Conservation (phyloP, 30 jellyfish, hydroid and myxozoan species). For the Phacellophora camtschatica region DNA sequence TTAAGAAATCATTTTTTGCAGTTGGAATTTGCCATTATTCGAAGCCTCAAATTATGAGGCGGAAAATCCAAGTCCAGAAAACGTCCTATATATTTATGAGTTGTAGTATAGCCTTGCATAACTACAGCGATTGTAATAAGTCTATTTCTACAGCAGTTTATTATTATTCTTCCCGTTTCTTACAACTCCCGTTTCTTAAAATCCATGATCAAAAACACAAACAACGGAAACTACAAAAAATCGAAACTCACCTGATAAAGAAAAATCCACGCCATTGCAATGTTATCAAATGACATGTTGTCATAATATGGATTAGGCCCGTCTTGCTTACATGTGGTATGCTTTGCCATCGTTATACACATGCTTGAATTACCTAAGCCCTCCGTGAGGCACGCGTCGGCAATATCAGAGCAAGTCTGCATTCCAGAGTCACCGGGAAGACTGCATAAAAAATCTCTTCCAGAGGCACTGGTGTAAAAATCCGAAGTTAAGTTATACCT, state of each 20-base stretch:
- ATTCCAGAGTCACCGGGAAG: constrained; percentile 56
- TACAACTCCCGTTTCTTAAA: no score
- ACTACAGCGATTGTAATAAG: no score
- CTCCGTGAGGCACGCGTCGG: background rate
- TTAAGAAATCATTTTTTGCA: no score
- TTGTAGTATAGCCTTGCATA: no score
- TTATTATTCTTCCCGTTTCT: no score
- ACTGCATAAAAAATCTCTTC: constrained; percentile 57
- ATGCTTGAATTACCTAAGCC: constrained; percentile 10
- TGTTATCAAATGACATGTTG: constrained; percentile 87
- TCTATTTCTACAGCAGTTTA: no score
- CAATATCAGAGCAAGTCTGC: constrained; percentile 48
- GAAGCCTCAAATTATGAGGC: no score
- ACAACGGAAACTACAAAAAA: no score
- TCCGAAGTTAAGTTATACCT: background rate
- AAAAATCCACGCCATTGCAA: constrained; percentile 90
- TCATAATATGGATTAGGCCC: constrained; percentile 90
- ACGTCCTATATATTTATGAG: no score
- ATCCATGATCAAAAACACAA: no score
- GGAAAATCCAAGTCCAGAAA: no score
- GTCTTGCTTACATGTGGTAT: constrained; percentile 54
- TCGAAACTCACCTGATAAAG: constrained; percentile 83
- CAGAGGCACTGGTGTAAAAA: constrained; percentile 37
- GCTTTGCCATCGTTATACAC: constrained; percentile 33
- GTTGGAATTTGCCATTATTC: no score